Evolutionary conservation across 2,797 vertebrate genomes (phyloP), one percentile per base, ranked within the genome.

Genomic region (Spondyliosoma cantharus): DNA sequence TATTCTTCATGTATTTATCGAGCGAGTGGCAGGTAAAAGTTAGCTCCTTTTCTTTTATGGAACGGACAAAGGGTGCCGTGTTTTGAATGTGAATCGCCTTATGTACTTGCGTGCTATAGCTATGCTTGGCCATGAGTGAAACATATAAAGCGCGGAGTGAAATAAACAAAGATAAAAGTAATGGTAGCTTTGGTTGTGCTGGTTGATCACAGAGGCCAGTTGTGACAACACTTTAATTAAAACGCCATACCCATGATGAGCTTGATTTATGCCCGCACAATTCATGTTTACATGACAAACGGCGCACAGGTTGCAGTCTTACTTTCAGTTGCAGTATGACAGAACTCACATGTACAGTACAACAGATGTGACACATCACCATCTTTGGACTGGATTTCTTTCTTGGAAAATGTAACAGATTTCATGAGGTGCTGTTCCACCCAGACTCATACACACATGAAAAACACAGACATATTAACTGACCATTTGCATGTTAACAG

Each of bases 221-320:
- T 79, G 48, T 64, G 53, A 50, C 64, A 81, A 70, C 61, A 71
- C 29, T 32, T 37, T 7, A 52, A 22, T 42, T 17, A 45, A 43
- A 46, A 79, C 70, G 46, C 27, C 20, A 49, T 75, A 19, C 14
- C 29, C 61, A 70, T 22, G 58, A 69, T 50, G 49, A 54, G 45
- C 11, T 46, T 48, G 2, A 0, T 45, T 74, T 72, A 71, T 52
- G 71, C 77, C 74, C 48, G 59, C 65, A 82, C 42, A 46, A 8
- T 29, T 60, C 5, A 8, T 82, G 71, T 87, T 83, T 78, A 79
- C 42, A 90, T n/a, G 61, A 54, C 11, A 86, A 81, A 74, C 57
- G 22, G 3, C 0, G 11, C 50, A 54, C 0, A 27, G 56, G 19
- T 37, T 53, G 45, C 25, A 52, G 42, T 50, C 75, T 56, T 46